Percentiles rank a stretch among this genome's conserved stretches.
Evolutionary conservation across 1,140 invertebrate species (phyloP).

Genomic region (Hydropsyche tenuis): DNA sequence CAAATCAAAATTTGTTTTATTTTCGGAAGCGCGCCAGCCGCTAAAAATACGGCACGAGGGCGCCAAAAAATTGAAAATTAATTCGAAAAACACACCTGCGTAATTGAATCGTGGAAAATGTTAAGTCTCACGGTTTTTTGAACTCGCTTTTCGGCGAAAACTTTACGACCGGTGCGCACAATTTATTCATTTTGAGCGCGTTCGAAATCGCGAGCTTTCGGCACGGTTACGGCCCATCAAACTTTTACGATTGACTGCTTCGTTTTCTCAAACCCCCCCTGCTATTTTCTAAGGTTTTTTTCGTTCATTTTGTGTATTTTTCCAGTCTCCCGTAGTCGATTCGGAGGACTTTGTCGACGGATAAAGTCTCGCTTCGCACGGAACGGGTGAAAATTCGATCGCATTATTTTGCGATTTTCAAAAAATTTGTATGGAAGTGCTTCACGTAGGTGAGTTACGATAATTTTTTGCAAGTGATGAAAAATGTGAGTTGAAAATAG

Average conservation of each 20-base stretch:
- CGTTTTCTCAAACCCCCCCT: not conserved
- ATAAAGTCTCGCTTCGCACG: too few species aligned
- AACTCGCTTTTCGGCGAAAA: not conserved
- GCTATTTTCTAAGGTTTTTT: not conserved
- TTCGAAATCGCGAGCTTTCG: constrained; percentile 22
- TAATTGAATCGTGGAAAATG: not conserved
- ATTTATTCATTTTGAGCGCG: constrained; percentile 14
- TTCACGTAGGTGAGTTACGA: too few species aligned
- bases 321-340: too few species aligned
- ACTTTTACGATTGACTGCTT: constrained; percentile 21
- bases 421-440: too few species aligned
- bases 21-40: not conserved
- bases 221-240: constrained; percentile 3
- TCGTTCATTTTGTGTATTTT: not conserved
- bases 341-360: too few species aligned
- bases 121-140: not conserved
- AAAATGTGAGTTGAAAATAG: too few species aligned
- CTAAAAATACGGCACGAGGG: not conserved
- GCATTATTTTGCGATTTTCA: too few species aligned
- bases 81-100: not conserved
- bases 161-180: not conserved
- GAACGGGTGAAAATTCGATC: too few species aligned
- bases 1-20: not conserved
- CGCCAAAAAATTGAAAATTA: too few species aligned
- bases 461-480: too few species aligned